These are phyloP conservation scores for Syncerus caffer DNA, from an alignment of 2,797 vertebrate genomes.

Conservation along the genomic window DNA sequence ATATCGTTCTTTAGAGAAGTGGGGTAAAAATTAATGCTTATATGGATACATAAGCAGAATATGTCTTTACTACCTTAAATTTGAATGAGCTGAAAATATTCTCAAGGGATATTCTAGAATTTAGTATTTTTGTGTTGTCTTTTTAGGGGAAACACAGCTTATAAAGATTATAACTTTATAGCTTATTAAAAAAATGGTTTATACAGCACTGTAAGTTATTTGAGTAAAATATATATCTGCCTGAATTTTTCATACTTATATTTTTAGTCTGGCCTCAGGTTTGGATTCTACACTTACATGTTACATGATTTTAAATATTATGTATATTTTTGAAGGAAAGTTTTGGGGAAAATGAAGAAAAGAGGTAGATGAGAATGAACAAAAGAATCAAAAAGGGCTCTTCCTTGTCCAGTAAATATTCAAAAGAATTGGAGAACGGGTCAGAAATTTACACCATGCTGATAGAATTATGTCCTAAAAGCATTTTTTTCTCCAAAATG, in stretches of 20 bases:
- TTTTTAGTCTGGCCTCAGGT: background rate
- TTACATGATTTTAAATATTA: background rate
- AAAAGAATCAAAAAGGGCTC: background rate
- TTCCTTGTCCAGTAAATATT: background rate
- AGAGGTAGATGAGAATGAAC: background rate
- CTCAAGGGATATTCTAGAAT: background rate
- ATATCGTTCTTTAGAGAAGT: background rate
- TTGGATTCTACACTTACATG: background rate
- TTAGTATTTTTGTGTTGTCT: background rate
- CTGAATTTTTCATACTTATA: background rate
- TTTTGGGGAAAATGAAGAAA: background rate
- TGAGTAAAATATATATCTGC: background rate
- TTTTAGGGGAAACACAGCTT: background rate
- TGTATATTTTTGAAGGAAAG: background rate
- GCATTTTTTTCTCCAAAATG: background rate
- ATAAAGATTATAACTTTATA: background rate
- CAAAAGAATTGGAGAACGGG: background rate
- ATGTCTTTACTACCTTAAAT: background rate
- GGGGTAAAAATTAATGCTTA: slow-evolving; percentile 28
- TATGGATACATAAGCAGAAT: background rate
- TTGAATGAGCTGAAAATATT: slow-evolving; percentile 25
- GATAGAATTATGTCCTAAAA: slow-evolving; percentile 30
- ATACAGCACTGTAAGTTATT: background rate
- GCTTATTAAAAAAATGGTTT: background rate
- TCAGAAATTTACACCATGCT: background rate